Evolutionary conservation across 2,113 vertebrate genomes (phyloP).

Genomic region (Tringa solitaria): DNA sequence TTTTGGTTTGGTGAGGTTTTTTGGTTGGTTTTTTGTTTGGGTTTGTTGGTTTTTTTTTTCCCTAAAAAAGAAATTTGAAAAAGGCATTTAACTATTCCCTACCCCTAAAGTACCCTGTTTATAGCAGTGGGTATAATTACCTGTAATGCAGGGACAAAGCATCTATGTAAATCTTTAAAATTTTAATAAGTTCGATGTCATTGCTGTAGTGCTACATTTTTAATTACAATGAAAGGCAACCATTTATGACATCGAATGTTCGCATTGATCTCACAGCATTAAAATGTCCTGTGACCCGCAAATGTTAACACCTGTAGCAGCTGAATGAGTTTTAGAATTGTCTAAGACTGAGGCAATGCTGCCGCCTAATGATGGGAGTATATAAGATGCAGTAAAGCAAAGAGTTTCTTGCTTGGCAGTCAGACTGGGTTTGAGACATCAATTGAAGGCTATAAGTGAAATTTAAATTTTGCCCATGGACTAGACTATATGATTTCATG

Average conservation of each 20-base stretch:
- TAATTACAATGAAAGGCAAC: background rate
- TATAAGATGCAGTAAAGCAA: background rate
- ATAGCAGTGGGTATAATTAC: background rate
- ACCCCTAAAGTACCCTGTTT: background rate
- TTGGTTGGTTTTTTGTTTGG: background rate
- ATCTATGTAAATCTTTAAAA: background rate
- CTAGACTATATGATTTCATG: background rate
- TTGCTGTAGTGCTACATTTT: background rate
- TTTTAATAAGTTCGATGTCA: background rate
- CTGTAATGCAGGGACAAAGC: background rate
- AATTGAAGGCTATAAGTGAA: background rate
- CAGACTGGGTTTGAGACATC: background rate
- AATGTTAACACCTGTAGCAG: background rate
- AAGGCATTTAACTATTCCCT: background rate
- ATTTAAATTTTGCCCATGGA: background rate
- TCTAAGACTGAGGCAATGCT: conserved; percentile 38
- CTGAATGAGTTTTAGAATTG: background rate
- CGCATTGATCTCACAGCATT: background rate
- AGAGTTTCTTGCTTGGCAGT: background rate
- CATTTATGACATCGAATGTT: background rate
- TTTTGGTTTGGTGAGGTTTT: background rate
- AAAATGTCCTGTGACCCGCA: background rate
- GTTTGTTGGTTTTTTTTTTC: background rate
- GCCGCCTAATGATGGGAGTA: conserved; percentile 50
- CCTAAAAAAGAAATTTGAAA: background rate